Evolutionary conservation across 2,113 vertebrate genomes (phyloP), one percentile per base, ranked within the genome.

Genomic region (Thermophis baileyi): DNA sequence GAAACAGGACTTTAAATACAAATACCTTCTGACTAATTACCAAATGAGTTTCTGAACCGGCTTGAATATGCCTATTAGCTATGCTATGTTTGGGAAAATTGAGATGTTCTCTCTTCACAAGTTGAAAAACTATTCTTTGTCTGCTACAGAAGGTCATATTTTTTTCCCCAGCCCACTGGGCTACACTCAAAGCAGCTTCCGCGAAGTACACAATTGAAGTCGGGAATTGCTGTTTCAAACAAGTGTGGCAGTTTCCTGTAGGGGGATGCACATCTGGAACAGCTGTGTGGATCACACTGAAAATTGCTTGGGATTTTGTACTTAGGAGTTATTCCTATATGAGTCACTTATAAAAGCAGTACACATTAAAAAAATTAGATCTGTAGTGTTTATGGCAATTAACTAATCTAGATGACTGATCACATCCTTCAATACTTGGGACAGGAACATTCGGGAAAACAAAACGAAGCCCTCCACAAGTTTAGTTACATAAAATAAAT

Each of bases 401-500:
- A 97, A 95, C 95, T 94, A 95, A 95, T 94, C 93, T 94, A 94
- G 96, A 90, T 95, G 94, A 95, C 6, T 40, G n/a, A 93, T 94
- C 94, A 95, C 93, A 96, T 46, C 93, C 85, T 81, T 97, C 95
- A 94, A 95, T 47, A 51, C 54, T 93, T 94, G 94, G 94, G 96
- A 97, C 86, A 94, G 96, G 92, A 94, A 95, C 93, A 95, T 55
- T 44, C 1, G 3, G 74, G 93, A 94, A 95, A 94, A 94, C 96
- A 96, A 96, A 94, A 97, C 94, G 97, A 97, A 25, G 40, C 4
- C 30, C 35, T 44, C 91, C 96, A 98, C 93, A 74, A 97, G 94
- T 96, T 97, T 96, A 97, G 95, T 98, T 96, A 97, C 93, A 96
- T 96, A 96, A 96, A 97, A 95, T 95, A 96, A 96, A 94, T 96